A percentile compares a stretch with the other conserved stretches of the same genome.
phyloP scores from a whole-genome alignment of 2,797 vertebrate genomes.

The Pipistrellus pipistrellus region DNA sequence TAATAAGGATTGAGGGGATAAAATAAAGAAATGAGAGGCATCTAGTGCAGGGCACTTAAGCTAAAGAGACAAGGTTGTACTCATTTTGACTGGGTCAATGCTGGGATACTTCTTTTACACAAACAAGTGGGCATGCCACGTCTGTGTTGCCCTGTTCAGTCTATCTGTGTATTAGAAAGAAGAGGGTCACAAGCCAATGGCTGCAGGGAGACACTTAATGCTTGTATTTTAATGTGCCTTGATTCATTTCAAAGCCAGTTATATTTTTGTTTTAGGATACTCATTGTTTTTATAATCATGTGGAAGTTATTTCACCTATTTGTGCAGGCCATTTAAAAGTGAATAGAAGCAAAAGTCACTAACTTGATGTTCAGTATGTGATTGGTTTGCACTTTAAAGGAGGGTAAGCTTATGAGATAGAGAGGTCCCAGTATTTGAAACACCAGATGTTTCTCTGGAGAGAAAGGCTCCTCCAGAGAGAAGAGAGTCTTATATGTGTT shows the following conservation, averaged over 20 bases:
- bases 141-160: not conserved
- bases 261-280: constrained; percentile 22
- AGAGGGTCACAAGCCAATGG: not conserved
- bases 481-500: not conserved
- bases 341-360: not conserved
- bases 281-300: not conserved
- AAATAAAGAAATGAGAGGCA: not conserved
- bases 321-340: not conserved
- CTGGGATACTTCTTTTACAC: not conserved
- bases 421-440: not conserved
- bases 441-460: not conserved
- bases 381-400: not conserved
- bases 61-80: not conserved
- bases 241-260: constrained; percentile 18
- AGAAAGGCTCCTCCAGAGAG: not conserved
- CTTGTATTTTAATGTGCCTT: not conserved
- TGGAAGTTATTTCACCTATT: constrained; percentile 6
- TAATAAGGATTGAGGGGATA: not conserved
- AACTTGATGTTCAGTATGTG: not conserved
- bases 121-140: not conserved
- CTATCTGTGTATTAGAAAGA: not conserved
- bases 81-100: not conserved
- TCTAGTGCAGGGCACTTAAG: not conserved
- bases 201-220: not conserved
- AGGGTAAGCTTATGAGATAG: not conserved